A percentile compares a stretch with the other conserved stretches of the same genome.
These are phyloP conservation scores for Casuarius casuarius DNA, from an alignment of 2,113 vertebrate species.

Conservation along the genomic window DNA sequence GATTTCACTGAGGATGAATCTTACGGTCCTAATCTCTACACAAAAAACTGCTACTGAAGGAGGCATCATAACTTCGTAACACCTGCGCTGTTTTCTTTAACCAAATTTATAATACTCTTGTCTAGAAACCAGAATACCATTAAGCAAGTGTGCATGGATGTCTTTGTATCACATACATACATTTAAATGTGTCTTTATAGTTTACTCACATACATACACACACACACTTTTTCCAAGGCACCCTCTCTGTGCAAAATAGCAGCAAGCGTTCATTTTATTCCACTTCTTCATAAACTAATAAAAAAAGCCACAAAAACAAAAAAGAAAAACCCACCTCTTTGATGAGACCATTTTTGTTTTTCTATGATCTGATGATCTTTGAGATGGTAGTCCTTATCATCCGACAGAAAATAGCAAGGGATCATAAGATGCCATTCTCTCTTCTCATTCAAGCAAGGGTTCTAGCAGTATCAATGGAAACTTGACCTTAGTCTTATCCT, in stretches of 20 bases:
- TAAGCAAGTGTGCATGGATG: background rate
- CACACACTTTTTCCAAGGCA: background rate
- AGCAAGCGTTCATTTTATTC: conserved; percentile 7
- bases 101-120: background rate
- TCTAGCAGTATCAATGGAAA: background rate
- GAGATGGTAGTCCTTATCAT: background rate
- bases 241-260: conserved; percentile 3
- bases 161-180: background rate
- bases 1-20: background rate
- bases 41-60: background rate
- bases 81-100: background rate
- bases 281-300: background rate
- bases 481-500: background rate
- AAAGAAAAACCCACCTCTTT: background rate
- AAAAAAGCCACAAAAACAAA: accelerated
- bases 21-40: background rate
- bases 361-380: background rate
- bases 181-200: background rate
- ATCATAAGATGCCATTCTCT: background rate
- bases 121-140: background rate
- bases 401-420: background rate
- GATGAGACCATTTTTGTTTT: background rate
- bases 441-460: background rate
- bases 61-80: background rate
- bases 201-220: background rate